Conservation (phyloP, 2,797 vertebrate genomes). For the Falco columbarius region DNA sequence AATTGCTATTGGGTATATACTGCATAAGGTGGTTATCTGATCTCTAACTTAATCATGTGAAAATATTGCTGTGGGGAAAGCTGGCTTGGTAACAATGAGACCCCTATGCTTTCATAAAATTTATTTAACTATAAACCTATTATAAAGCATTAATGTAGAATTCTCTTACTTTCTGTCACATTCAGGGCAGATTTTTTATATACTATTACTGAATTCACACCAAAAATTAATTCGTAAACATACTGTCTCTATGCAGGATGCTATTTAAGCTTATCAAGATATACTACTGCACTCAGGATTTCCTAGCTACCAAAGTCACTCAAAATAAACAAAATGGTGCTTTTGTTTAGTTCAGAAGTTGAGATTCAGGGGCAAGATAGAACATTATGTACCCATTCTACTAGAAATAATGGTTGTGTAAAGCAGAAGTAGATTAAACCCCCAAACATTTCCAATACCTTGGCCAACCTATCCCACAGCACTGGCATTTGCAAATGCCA, state of each 20-base stretch:
- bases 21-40: constrained; percentile 73
- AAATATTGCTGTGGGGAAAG: constrained; percentile 71
- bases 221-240: constrained; percentile 1
- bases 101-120: constrained; percentile 68
- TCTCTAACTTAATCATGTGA: constrained; percentile 73
- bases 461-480: neutral
- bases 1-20: constrained; percentile 73
- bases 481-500: neutral
- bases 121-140: constrained; percentile 75
- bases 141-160: constrained; percentile 71
- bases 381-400: neutral
- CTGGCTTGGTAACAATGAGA: constrained; percentile 69
- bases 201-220: constrained; percentile 35
- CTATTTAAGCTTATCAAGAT: constrained; percentile 48
- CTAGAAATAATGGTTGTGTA: neutral
- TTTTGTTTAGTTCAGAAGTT: constrained; percentile 9
- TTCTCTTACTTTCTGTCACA: constrained; percentile 63
- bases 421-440: neutral
- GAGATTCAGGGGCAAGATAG: neutral
- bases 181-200: constrained; percentile 69
- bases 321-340: neutral
- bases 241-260: neutral
- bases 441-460: neutral
- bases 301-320: neutral
- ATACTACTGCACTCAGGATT: neutral